phyloP scores from a whole-genome alignment of 2,113 vertebrate genomes.

The Zapornia atra region DNA sequence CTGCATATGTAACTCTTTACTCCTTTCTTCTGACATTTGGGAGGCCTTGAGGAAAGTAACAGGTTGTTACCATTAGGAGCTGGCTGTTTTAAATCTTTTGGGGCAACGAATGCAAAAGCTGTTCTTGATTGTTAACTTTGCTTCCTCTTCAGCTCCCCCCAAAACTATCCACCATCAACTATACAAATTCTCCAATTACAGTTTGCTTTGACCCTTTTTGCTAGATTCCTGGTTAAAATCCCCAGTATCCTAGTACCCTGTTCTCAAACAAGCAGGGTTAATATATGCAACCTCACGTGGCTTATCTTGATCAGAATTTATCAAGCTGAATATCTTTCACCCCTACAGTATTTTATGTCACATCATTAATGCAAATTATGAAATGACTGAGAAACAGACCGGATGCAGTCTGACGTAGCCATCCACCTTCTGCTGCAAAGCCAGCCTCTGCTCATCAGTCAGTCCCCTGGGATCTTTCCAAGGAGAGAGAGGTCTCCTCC shows the following conservation, averaged over 20 bases:
- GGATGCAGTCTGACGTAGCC: slow-evolving; percentile 81
- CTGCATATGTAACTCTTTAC: slow-evolving; percentile 79
- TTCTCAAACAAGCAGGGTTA: neutral
- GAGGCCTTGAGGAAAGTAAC: slow-evolving; percentile 71
- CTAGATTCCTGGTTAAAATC: slow-evolving; percentile 39
- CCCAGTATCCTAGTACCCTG: neutral
- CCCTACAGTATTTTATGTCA: slow-evolving; percentile 1
- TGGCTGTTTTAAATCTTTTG: slow-evolving; percentile 23
- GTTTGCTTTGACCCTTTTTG: slow-evolving; percentile 30
- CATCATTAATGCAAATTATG: slow-evolving; percentile 48
- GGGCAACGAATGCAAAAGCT: slow-evolving; percentile 19
- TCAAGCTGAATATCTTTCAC: slow-evolving; percentile 19
- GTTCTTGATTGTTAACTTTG: slow-evolving; percentile 22
- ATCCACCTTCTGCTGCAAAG: slow-evolving; percentile 86
- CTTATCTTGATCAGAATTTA: slow-evolving; percentile 25
- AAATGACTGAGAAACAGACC: slow-evolving; percentile 76
- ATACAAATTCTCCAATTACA: slow-evolving; percentile 33
- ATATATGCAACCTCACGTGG: neutral
- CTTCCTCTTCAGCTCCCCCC: slow-evolving; percentile 18
- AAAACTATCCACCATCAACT: slow-evolving; percentile 8
- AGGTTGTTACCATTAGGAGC: slow-evolving; percentile 17
- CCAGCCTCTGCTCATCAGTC: slow-evolving; percentile 79
- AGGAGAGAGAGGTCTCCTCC: slow-evolving; percentile 53
- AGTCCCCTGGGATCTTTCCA: slow-evolving; percentile 82
- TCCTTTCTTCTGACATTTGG: slow-evolving; percentile 78